Evolutionary conservation across 2,113 vertebrate genomes (phyloP), one percentile per base, ranked within the genome.

Genomic region (Vulpes lagopus): DNA sequence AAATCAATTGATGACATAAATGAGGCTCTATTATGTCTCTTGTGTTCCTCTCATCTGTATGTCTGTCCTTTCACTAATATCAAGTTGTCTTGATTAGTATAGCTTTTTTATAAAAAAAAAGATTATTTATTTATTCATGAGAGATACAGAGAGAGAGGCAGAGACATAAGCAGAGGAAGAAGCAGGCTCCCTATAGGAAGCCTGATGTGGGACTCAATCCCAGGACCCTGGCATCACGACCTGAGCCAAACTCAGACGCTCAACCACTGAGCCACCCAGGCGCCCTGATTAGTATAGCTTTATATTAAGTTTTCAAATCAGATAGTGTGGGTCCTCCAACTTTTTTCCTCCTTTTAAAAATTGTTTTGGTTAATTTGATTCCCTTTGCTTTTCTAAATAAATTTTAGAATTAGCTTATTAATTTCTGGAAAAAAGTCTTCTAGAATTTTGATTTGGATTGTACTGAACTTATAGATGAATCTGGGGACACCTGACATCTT

Each of bases 291-390:
- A 43, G 43, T 43, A 43, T 43, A 43, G 51, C 23, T 73, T 65
- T 88, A 53, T 83, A 22, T 91, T 64, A 84, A 53, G 10, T 81
- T 87, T 97, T 74, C 49, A 95, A 96, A 91, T 91, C 38, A 38
- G 38, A 16, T 65, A 79, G 14, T 74, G 1, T 89, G 73, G 6
- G 2, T 22, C 55, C 25, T 91, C 17, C 32, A 74, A 20, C 15
- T 65, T 83, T 65, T 25, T 22, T 90, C 79, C 65, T 95, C 20
- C 59, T 76, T 84, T 95, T 67, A 27, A 73, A 67, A 84, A 83
- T 35, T 79, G 35, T 90, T 76, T 89, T 74, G 35, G 27, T 89
- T 92, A 83, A 74, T 79, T 95, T 57, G 35, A 83, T 65, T 87
- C 62, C 17, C 27, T 51, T 83, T 91, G 12, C 69, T 5, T 95